A percentile compares a stretch with the other conserved stretches of the same genome.
Conservation (phyloP, 2,113 vertebrate genomes). For the Formicarius rufipectus region DNA sequence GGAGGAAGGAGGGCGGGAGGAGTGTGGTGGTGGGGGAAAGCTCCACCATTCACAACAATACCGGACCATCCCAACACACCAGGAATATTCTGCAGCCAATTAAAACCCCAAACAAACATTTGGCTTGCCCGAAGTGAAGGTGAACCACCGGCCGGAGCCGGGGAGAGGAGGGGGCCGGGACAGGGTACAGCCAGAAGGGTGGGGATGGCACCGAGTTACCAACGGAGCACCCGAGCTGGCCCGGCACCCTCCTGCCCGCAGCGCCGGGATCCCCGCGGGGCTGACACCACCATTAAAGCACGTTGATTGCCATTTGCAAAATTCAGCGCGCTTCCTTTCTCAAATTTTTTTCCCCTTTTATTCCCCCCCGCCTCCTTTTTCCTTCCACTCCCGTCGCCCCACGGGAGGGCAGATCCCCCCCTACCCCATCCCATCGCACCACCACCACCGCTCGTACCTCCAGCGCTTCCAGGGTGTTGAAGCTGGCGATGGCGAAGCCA, state of each 20-base stretch:
- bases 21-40: too few relatives aligned
- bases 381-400: too few relatives aligned
- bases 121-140: not conserved
- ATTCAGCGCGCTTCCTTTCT: not conserved
- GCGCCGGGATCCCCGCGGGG: not conserved
- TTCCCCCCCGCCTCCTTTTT: too few relatives aligned
- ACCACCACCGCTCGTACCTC: slow-evolving; percentile 81
- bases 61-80: slow-evolving; percentile 16
- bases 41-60: slow-evolving; percentile 12
- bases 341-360: not conserved
- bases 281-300: slow-evolving; percentile 4
- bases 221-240: not conserved
- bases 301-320: slow-evolving; percentile 28
- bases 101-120: slow-evolving; percentile 24
- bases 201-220: not conserved
- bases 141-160: not conserved
- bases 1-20: not conserved
- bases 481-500: slow-evolving; percentile 94
- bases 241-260: not conserved
- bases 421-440: too few relatives aligned
- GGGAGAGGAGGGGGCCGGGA: not conserved
- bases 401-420: not conserved
- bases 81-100: not conserved
- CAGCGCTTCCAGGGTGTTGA: slow-evolving; percentile 90
- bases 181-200: too few relatives aligned